These are phyloP conservation scores for Butorides virescens DNA, from an alignment of 2,113 vertebrate species.

Conservation along the genomic window DNA sequence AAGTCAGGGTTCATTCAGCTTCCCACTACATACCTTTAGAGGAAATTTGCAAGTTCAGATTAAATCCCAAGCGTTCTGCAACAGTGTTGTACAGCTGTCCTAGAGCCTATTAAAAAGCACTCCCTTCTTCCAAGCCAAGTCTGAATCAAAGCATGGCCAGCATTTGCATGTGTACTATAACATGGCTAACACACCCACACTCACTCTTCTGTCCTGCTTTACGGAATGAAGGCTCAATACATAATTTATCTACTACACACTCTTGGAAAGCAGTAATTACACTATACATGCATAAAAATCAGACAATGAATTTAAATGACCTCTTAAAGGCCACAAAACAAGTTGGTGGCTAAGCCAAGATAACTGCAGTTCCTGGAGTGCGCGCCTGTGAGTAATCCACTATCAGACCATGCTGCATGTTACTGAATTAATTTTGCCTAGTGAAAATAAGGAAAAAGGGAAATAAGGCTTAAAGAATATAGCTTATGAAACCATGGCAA, in stretches of 20 bases:
- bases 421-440: not conserved
- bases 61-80: not conserved
- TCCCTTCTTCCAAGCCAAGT: not conserved
- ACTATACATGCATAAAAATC: not conserved
- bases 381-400: not conserved
- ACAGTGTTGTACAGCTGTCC: not conserved
- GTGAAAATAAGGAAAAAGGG: not conserved
- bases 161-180: not conserved
- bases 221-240: not conserved
- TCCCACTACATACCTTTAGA: not conserved
- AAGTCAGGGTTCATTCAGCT: not conserved
- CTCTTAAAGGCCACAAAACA: conserved; percentile 36
- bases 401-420: not conserved
- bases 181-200: not conserved
- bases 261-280: conserved; percentile 2
- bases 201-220: not conserved
- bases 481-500: not conserved
- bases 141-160: not conserved
- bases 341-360: conserved; percentile 8
- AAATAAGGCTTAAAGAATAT: not conserved
- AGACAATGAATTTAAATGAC: conserved; percentile 24
- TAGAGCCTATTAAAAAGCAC: not conserved
- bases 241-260: conserved; percentile 22
- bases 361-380: not conserved
- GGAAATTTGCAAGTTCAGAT: not conserved